phyloP scores from a whole-genome alignment of 2,797 vertebrate species.

The Hipposideros larvatus region DNA sequence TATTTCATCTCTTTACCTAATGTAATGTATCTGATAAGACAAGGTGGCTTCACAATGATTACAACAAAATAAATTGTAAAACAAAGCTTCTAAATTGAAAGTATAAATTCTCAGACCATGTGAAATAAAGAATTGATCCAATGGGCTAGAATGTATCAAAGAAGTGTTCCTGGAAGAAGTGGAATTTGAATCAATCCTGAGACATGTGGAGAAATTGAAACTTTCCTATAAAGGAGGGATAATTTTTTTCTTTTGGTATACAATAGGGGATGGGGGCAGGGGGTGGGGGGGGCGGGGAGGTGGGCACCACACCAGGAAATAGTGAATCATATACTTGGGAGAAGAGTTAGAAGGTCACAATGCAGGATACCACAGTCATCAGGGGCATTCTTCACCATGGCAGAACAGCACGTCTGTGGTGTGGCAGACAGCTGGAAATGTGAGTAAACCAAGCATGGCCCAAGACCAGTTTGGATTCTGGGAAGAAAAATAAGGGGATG shows the following conservation, averaged over 20 bases:
- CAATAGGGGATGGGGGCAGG: neutral
- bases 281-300: too few species aligned
- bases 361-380: neutral
- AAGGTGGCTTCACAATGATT: neutral
- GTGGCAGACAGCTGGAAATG: neutral
- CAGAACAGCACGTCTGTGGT: neutral
- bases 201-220: neutral
- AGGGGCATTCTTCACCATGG: neutral
- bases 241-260: neutral
- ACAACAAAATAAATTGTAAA: neutral
- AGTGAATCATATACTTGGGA: constrained; percentile 29
- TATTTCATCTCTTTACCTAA: neutral
- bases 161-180: neutral
- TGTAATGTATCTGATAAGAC: neutral
- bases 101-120: neutral
- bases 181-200: neutral
- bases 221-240: neutral
- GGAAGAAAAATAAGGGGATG: constrained; percentile 55
- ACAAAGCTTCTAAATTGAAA: neutral
- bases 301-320: neutral
- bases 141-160: neutral
- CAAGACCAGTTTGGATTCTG: constrained; percentile 56
- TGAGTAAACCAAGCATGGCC: neutral
- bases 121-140: neutral
- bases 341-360: neutral